A percentile compares a stretch with the other conserved stretches of the same genome.
Conservation (phyloP, 1,140 invertebrate species). For the Trachymyrmex cornetzi region DNA sequence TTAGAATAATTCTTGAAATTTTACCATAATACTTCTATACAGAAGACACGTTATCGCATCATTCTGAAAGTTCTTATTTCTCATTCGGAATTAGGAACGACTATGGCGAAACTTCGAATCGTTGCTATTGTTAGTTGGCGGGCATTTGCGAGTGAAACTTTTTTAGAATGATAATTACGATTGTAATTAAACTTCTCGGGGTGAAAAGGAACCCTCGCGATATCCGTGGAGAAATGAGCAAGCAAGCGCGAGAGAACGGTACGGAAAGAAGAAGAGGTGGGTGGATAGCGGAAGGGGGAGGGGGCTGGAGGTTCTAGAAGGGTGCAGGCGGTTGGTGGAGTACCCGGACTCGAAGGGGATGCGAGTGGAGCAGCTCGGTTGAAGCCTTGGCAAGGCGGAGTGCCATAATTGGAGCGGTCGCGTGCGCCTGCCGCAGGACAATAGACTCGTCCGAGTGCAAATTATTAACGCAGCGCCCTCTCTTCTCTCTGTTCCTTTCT, state of each 20-base stretch:
- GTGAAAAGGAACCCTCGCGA: conserved; percentile 74
- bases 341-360: conserved; percentile 38
- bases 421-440: conserved; percentile 83
- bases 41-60: not conserved
- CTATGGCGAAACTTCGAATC: conserved; percentile 58
- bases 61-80: conserved; percentile 15
- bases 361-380: conserved; percentile 65
- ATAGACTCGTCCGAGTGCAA: conserved; percentile 85
- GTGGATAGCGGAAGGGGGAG: conserved; percentile 27
- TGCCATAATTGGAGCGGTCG: conserved; percentile 85
- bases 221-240: conserved; percentile 74
- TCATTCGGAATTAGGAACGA: conserved; percentile 38
- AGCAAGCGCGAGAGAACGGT: conserved; percentile 55
- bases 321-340: conserved; percentile 50
- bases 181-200: conserved; percentile 85
- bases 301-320: conserved; percentile 2
- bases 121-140: conserved; percentile 77
- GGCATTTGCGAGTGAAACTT: conserved; percentile 77
- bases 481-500: conserved; percentile 69
- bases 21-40: not conserved
- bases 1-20: not conserved
- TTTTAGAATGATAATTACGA: conserved; percentile 82
- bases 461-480: conserved; percentile 83
- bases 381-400: conserved; percentile 78
- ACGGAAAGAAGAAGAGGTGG: conserved; percentile 50